These are phyloP conservation scores for Pedicia rivosa DNA, from an alignment of 2,888 invertebrate species.

Conservation along the genomic window DNA sequence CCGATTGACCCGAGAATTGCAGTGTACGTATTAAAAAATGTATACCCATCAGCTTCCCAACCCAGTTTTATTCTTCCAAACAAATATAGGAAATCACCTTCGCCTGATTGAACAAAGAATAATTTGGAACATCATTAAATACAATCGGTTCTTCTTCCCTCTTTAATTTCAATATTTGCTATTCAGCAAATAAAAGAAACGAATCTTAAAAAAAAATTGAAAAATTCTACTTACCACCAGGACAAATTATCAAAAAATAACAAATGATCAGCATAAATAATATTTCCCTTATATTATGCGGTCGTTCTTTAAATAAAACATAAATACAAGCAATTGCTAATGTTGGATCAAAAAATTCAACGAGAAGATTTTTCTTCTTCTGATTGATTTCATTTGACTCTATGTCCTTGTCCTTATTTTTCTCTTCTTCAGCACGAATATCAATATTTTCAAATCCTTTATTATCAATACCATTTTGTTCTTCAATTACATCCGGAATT, in stretches of 20 bases:
- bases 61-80: constrained; percentile 24
- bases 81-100: constrained; percentile 26
- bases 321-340: constrained; percentile 23
- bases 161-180: too few species aligned
- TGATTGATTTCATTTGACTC: not conserved
- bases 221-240: constrained; percentile 11
- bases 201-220: too few species aligned
- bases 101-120: too few species aligned
- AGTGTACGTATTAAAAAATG: constrained; percentile 23
- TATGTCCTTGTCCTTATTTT: not conserved
- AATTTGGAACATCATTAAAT: too few species aligned
- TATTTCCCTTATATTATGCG: constrained; percentile 21
- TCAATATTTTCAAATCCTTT: constrained; percentile 3
- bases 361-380: constrained; percentile 15
- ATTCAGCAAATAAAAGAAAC: too few species aligned
- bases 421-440: not conserved
- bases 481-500: constrained; percentile 15
- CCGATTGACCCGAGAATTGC: constrained; percentile 22
- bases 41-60: constrained; percentile 27
- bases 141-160: too few species aligned
- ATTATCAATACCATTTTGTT: not conserved
- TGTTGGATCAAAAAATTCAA: constrained; percentile 27
- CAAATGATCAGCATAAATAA: constrained; percentile 21
- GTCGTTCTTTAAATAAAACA: constrained; percentile 23
- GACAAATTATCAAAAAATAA: constrained; percentile 25